A percentile compares a stretch with the other conserved stretches of the same genome.
phyloP scores from a whole-genome alignment of 2,113 vertebrate species.

The Proterorhinus semilunaris region DNA sequence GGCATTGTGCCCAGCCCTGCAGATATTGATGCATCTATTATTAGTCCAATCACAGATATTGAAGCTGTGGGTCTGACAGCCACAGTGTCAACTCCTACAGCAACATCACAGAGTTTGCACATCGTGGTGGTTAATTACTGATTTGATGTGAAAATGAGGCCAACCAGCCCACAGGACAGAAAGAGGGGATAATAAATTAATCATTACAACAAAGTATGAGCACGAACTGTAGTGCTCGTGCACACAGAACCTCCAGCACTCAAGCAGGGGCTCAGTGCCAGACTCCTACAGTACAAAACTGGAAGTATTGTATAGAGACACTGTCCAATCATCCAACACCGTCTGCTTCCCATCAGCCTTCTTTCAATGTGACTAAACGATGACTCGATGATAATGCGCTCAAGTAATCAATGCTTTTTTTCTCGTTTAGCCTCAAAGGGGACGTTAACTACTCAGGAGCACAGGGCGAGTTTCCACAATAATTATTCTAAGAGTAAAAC shows the following conservation, averaged over 20 bases:
- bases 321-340: slow-evolving; percentile 33
- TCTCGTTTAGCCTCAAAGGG: slow-evolving; percentile 25
- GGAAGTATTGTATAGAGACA: slow-evolving; percentile 19
- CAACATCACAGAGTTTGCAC: slow-evolving; percentile 31
- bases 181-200: slow-evolving; percentile 62
- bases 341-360: slow-evolving; percentile 22
- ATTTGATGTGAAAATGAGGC: slow-evolving; percentile 47
- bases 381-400: slow-evolving; percentile 16
- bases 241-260: slow-evolving; percentile 22
- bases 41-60: slow-evolving; percentile 65
- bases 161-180: slow-evolving; percentile 41
- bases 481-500: slow-evolving; percentile 29
- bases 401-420: slow-evolving; percentile 40
- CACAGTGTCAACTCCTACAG: slow-evolving; percentile 44
- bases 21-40: slow-evolving; percentile 74
- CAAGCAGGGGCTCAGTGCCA: slow-evolving; percentile 20
- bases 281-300: slow-evolving; percentile 41
- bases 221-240: slow-evolving; percentile 48
- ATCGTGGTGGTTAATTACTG: slow-evolving; percentile 39
- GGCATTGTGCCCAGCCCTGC: slow-evolving; percentile 44
- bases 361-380: slow-evolving; percentile 31
- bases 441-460: neutral
- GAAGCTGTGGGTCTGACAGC: slow-evolving; percentile 43
- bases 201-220: slow-evolving; percentile 59
- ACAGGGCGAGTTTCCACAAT: neutral